Evolutionary conservation across 2,113 vertebrate species (phyloP), one percentile per base, ranked within the genome.

Genomic region (Tragelaphus imberbis): DNA sequence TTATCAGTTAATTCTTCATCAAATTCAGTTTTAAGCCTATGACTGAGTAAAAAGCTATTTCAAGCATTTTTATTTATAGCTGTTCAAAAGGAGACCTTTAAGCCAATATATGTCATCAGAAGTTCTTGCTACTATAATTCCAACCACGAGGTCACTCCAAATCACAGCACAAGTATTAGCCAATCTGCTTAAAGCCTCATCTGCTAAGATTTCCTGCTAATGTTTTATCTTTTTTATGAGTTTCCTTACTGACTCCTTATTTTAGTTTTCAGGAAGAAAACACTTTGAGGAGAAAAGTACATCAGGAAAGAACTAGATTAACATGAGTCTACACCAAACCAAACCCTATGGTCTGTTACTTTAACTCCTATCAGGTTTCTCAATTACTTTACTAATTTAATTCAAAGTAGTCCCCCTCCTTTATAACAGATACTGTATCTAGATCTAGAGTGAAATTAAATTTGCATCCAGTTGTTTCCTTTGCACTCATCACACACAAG

Each of bases 311-410:
- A 68, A 92, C 33, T 79, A 19, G 27, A 30, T 68, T 91, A 96
- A 61, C 71, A 91, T 12, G 58, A 5, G 49, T 89, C 56, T 88
- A 5, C 30, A 55, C 40, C 28, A 36, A 87, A 59, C 40, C 68
- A 75, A 85, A 86, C 23, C 10, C 58, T 65, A 2, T 33, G 53
- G 59, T 82, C 75, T 92, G 14, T 81, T 68, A 23, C 56, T 79
- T 71, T 90, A 96, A 88, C 30, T 47, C 53, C 65, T 61, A 5
- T 59, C 55, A 75, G 7, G 58, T 93, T 84, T 92, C 55, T 93
- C 44, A 88, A 12, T 90, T 27, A 80, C 87, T 97, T 94, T 51
- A 94, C n/a, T 94, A 90, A 90, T 88, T 87, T 80, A 85, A 84
- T 84, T 92, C 59, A 90, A 81, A 88, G 84, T 47, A 81, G 49